A percentile compares a stretch with the other conserved stretches of the same genome.
phyloP scores from a whole-genome alignment of 64 coral and sea anemone genomes.

The Cladopsammia gracilis region DNA sequence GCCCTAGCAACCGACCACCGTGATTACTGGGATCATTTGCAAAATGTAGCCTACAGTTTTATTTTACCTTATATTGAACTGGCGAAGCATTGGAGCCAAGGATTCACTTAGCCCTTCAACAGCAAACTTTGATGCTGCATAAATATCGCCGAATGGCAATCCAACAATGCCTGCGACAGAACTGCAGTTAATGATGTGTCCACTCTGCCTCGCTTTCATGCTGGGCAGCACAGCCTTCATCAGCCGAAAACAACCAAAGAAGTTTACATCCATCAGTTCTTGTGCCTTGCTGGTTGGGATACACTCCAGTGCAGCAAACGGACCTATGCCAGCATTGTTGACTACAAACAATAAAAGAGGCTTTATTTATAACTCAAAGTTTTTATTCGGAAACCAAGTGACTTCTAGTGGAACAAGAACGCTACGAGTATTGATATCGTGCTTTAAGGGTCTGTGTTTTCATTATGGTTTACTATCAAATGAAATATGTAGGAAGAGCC shows the following conservation, averaged over 20 bases:
- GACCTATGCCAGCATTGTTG: constrained; percentile 58
- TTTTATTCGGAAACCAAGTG: no score
- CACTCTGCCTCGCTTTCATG: constrained; percentile 55
- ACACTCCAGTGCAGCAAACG: constrained; percentile 16
- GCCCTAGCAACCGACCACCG: no score
- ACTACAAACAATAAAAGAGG: not conserved
- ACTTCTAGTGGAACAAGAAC: no score
- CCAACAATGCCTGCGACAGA: constrained; percentile 14
- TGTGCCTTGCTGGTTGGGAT: constrained; percentile 14
- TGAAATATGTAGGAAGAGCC: no score
- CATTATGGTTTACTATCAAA: no score
- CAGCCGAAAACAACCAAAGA: constrained; percentile 48
- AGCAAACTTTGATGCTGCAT: constrained; percentile 71
- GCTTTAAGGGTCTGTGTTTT: no score
- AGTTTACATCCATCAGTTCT: constrained; percentile 41
- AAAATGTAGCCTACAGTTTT: no score
- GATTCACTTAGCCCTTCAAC: constrained; percentile 36
- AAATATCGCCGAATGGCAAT: constrained; percentile 29
- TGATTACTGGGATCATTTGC: no score
- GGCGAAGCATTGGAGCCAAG: constrained; percentile 29
- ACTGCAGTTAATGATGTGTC: constrained; percentile 49
- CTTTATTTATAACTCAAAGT: no score
- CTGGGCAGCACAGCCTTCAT: constrained; percentile 36
- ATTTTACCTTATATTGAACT: constrained; percentile 67
- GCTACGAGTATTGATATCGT: no score